Percentiles rank a stretch among this genome's conserved stretches.
Conservation (phyloP, 2,888 invertebrate genomes). For the Spodoptera exigua region DNA sequence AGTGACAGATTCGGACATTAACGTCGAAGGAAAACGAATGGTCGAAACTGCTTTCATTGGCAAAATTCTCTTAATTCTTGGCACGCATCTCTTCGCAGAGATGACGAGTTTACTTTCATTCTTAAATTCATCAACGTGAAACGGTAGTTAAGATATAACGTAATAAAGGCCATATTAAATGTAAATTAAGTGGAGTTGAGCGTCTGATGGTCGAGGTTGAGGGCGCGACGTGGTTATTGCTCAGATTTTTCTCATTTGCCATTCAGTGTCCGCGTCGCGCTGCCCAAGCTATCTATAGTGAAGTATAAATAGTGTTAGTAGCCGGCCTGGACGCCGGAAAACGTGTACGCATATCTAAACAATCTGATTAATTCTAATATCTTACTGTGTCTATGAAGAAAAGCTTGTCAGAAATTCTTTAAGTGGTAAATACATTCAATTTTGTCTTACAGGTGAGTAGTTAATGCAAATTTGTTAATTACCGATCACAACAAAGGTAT, state of each 20-base stretch:
- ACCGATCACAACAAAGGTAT: neutral
- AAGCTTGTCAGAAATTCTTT: neutral
- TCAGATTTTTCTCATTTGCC: conserved; percentile 83
- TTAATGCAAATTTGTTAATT: conserved; percentile 10
- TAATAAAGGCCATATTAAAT: conserved; percentile 24
- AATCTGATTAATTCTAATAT: conserved; percentile 41
- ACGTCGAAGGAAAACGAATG: conserved; percentile 26
- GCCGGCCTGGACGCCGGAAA: conserved; percentile 68
- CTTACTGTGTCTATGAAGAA: conserved; percentile 13
- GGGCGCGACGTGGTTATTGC: conserved; percentile 63
- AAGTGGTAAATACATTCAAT: neutral
- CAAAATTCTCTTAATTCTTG: conserved; percentile 53
- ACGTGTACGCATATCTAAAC: conserved; percentile 61
- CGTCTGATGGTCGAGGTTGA: conserved; percentile 52
- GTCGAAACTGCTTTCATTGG: conserved; percentile 44
- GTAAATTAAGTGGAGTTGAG: conserved; percentile 42
- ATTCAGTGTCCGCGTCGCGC: conserved; percentile 75
- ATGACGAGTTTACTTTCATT: conserved; percentile 60
- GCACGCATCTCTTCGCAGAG: conserved; percentile 44
- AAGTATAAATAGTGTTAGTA: conserved; percentile 77
- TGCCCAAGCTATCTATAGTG: conserved; percentile 76
- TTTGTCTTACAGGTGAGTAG: conserved; percentile 38
- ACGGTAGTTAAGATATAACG: conserved; percentile 23
- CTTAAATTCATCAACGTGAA: conserved; percentile 52
- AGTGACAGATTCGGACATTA: conserved; percentile 5